phyloP scores from a whole-genome alignment of 1,140 invertebrate species.

The Physella acuta region DNA sequence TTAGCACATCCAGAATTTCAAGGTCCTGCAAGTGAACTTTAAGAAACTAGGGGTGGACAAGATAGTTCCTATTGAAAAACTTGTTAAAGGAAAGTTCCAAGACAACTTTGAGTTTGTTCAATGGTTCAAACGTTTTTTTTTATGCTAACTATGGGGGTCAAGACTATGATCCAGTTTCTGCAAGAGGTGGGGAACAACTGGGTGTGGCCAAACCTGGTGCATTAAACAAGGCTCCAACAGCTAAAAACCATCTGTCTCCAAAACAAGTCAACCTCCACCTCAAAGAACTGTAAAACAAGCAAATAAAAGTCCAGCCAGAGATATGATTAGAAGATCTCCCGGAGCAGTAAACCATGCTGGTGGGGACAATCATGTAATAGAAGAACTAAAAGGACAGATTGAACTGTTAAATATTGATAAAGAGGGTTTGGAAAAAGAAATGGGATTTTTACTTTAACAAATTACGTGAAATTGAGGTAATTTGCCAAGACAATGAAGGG shows the following conservation, averaged over 20 bases:
- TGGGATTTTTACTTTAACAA: slow-evolving; percentile 99
- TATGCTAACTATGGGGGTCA: slow-evolving; percentile 93
- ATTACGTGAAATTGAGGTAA: slow-evolving; percentile 94
- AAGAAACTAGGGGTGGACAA: slow-evolving; percentile 98
- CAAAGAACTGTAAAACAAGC: slow-evolving; percentile 14
- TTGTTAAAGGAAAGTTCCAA: slow-evolving; percentile 92
- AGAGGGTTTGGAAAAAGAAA: slow-evolving; percentile 94
- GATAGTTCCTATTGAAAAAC: slow-evolving; percentile 95
- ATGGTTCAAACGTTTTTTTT: slow-evolving; percentile 99
- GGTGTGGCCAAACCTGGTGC: slow-evolving; percentile 49
- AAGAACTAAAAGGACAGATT: slow-evolving; percentile 65
- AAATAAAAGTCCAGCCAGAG: neutral
- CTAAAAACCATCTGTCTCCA: slow-evolving; percentile 16
- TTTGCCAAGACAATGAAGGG: slow-evolving; percentile 92
- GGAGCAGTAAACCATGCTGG: slow-evolving; percentile 17
- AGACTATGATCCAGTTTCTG: slow-evolving; percentile 88
- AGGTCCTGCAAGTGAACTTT: slow-evolving; percentile 93
- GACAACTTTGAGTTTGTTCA: slow-evolving; percentile 99
- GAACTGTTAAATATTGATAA: slow-evolving; percentile 84
- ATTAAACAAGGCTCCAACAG: slow-evolving; percentile 55
- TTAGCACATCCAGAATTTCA: slow-evolving; percentile 99
- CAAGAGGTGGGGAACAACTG: slow-evolving; percentile 76
- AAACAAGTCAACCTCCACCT: neutral
- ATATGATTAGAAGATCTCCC: neutral
- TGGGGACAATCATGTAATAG: slow-evolving; percentile 27